These are phyloP conservation scores for Chelmon rostratus DNA, from an alignment of 2,797 vertebrate species.

Conservation along the genomic window DNA sequence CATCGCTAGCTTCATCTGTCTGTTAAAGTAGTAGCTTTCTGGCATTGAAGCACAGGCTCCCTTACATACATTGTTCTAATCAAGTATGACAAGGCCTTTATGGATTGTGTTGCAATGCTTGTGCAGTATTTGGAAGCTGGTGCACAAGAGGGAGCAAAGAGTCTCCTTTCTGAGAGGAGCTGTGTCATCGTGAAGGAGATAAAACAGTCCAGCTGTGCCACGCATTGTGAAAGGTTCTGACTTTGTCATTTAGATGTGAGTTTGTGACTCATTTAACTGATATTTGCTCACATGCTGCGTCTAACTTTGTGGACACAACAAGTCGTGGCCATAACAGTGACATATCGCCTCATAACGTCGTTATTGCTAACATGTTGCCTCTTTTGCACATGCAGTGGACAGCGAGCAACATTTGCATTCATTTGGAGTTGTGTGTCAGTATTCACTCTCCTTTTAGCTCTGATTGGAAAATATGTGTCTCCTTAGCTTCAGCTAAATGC, in stretches of 20 bases:
- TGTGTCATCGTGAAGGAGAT: background rate
- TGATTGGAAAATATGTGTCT: no score
- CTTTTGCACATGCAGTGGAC: no score
- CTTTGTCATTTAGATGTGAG: background rate
- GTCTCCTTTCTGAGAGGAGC: background rate
- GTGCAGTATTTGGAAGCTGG: slow-evolving; percentile 7
- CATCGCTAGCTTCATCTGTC: background rate
- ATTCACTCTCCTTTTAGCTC: no score
- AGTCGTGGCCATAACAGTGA: no score
- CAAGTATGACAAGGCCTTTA: slow-evolving; percentile 13
- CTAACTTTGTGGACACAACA: no score
- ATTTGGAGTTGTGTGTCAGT: background rate
- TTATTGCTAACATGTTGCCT: no score
- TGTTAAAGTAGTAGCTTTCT: slow-evolving; percentile 33
- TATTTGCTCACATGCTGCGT: no score
- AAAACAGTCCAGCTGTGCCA: no score
- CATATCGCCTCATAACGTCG: no score
- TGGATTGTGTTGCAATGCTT: slow-evolving; percentile 2
- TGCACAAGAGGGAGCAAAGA: slow-evolving; percentile 1
- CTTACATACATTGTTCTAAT: slow-evolving; percentile 23
- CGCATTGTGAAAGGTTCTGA: background rate
- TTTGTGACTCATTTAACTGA: background rate
- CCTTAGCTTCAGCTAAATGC: no score
- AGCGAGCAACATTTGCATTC: background rate
- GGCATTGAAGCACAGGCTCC: slow-evolving; percentile 28